A percentile compares a stretch with the other conserved stretches of the same genome.
phyloP scores from a whole-genome alignment of 2,888 invertebrate species.

The Nasonovia ribisnigri region DNA sequence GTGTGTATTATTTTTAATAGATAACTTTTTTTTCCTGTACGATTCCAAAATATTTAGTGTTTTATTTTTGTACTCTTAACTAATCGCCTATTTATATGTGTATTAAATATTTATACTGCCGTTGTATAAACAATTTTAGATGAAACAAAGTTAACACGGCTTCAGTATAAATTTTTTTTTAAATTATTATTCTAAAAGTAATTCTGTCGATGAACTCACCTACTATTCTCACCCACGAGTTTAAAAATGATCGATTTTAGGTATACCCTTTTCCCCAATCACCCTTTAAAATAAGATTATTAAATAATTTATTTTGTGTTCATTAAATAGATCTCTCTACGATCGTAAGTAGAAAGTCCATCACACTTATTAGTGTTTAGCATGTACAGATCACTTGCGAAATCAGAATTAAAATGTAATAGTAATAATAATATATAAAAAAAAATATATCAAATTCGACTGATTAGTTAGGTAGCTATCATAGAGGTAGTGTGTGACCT shows the following conservation, averaged over 20 bases:
- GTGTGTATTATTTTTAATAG: slow-evolving; percentile 55
- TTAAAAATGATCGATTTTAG: slow-evolving; percentile 8
- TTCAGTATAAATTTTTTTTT: slow-evolving; percentile 1
- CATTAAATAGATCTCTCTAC: slow-evolving; percentile 64
- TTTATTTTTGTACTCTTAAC: slow-evolving; percentile 62
- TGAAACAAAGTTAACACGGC: slow-evolving; percentile 8
- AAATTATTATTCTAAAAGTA: slow-evolving; percentile 27
- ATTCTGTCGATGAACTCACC: slow-evolving; percentile 50
- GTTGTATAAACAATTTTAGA: slow-evolving; percentile 18
- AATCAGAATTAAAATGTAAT: slow-evolving; percentile 52
- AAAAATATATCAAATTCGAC: slow-evolving; percentile 60
- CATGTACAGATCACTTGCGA: slow-evolving; percentile 32
- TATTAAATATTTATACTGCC: slow-evolving; percentile 20
- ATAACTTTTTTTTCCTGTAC: slow-evolving; percentile 50
- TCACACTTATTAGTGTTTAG: slow-evolving; percentile 55
- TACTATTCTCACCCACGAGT: slow-evolving; percentile 50
- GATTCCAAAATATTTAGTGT: slow-evolving; percentile 47
- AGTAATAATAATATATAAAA: slow-evolving; percentile 40
- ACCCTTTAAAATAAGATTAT: slow-evolving; percentile 52
- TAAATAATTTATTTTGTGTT: slow-evolving; percentile 55
- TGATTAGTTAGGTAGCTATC: slow-evolving; percentile 63
- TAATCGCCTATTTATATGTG: slow-evolving; percentile 25
- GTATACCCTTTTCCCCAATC: neutral
- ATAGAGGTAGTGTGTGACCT: slow-evolving; percentile 52
- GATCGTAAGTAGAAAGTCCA: slow-evolving; percentile 52